Evolutionary conservation across 2,888 invertebrate genomes (phyloP), one percentile per base, ranked within the genome.

Genomic region (Thera britannica): DNA sequence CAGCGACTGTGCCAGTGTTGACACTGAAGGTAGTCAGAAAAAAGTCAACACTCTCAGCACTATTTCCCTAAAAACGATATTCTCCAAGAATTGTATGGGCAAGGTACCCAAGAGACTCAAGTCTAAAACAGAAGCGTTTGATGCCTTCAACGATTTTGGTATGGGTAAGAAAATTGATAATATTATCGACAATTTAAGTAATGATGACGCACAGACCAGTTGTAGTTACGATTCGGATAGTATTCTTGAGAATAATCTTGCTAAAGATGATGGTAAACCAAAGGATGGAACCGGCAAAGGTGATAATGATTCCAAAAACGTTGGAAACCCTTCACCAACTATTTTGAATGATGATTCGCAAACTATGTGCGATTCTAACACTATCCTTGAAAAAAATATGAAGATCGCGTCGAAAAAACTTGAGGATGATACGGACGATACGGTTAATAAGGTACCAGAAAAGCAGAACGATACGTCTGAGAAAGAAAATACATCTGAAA

Each of bases 51-150:
- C 74, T 0, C 76, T 93, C 0, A 75, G 83, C 0, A 77, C 77
- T 0, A 72, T 93, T 0, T 67, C 86, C 0, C 65, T 93, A 0
- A 89, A 88, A 65, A 85, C 82, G 0, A 77, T 93, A 57, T 90
- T 88, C 78, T 89, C 91, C 0, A 74, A 77, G 2, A 83, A 80
- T 61, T 75, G 78, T 2, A 62, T 55, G 11, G 36, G 55, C 9
- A 55, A 55, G 38, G 36, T 36, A 6, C 55, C 36, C 36, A 11
- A 6, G 36, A 55, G n/a, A 36, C 36, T 9, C n/a, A 36, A 36
- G 9, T 4, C 81, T 0, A 81, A 82, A 70, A 57, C 63, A 0
- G 82, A 74, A 0, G 76, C 48, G 11, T 48, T 83, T 66, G 38
- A 62, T 4, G 36, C 62, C 3, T 7, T 11, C 7, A 83, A 85